Conservation (phyloP, 2,797 vertebrate genomes). For the Chromis chromis region DNA sequence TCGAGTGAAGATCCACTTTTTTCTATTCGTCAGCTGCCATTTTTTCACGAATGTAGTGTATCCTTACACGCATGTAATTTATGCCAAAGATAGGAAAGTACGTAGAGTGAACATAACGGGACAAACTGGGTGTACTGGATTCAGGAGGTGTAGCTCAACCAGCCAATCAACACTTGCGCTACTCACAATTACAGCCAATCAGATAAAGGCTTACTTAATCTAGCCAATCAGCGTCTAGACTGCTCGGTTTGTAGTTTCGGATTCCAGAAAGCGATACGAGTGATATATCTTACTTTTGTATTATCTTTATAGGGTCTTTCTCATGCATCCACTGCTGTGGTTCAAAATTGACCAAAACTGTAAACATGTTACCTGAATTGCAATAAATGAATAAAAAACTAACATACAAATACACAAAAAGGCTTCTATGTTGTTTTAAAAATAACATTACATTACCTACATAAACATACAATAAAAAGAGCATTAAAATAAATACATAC, state of each 20-base stretch:
- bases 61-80: slow-evolving; percentile 77
- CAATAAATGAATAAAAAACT: background rate
- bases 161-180: slow-evolving; percentile 41
- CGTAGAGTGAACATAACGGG: background rate
- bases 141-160: background rate
- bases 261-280: slow-evolving; percentile 11
- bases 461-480: background rate
- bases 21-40: slow-evolving; percentile 82
- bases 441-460: background rate
- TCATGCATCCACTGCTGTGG: slow-evolving; percentile 15
- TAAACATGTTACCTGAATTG: background rate
- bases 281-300: slow-evolving; percentile 30
- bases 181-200: slow-evolving; percentile 44
- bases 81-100: slow-evolving; percentile 63
- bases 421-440: background rate
- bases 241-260: background rate
- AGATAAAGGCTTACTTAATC: background rate
- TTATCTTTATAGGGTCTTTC: slow-evolving; percentile 34
- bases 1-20: slow-evolving; percentile 75
- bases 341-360: slow-evolving; percentile 30
- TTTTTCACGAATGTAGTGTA: slow-evolving; percentile 79
- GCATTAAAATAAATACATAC: no score
- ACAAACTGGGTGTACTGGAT: background rate
- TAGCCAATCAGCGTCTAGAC: slow-evolving; percentile 56
- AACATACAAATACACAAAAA: background rate